phyloP scores from a whole-genome alignment of 2,797 vertebrate species.

The Lepus oiostolus region DNA sequence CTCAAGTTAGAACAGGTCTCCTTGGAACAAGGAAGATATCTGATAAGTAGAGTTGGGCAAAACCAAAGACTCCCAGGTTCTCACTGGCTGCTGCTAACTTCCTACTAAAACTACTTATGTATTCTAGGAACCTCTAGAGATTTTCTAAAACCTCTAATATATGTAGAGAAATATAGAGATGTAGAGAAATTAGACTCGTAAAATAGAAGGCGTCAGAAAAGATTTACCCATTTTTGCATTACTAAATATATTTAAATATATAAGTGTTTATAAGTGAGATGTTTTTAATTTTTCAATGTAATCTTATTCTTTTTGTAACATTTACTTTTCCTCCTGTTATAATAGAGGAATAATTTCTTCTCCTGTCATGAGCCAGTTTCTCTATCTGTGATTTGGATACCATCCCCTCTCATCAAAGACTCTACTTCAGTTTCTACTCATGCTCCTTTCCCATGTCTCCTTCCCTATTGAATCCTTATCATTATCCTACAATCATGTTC shows the following conservation, averaged over 20 bases:
- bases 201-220: background rate
- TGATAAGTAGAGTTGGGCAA: background rate
- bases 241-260: background rate
- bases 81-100: background rate
- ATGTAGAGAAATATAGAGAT: background rate
- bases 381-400: background rate
- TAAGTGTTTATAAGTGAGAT: background rate
- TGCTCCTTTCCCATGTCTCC: background rate
- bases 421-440: background rate
- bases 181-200: background rate
- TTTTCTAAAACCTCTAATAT: slow-evolving; percentile 7
- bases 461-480: background rate
- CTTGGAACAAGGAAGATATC: background rate
- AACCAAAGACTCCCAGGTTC: background rate
- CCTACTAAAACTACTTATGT: background rate
- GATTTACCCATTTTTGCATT: background rate
- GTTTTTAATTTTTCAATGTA: background rate
- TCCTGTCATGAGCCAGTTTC: background rate
- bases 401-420: background rate
- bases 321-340: background rate
- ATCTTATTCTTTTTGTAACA: no score
- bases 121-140: background rate
- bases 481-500: background rate
- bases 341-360: background rate
- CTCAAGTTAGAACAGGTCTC: background rate